Base-by-base conservation (phyloP, 2,797 vertebrate species). In the Anguilla obscura region DNA sequence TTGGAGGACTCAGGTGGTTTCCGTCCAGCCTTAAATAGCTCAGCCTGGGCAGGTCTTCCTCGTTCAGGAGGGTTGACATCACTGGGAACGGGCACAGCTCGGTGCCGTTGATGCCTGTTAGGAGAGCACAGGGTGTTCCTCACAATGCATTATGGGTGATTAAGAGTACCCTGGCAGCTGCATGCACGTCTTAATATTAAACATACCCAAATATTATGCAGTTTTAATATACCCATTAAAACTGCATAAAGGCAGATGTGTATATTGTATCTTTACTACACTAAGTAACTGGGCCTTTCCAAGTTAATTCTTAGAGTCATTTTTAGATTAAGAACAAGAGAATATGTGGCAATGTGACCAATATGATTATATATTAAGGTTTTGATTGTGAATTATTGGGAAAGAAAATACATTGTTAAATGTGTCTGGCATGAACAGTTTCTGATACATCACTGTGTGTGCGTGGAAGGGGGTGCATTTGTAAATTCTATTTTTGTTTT, bases 21-120 rank as follows among this genome's bases (percentile, higher is more conserved):
- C 98, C 98, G 0, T 99, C 98, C 94, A 99, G 93, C 87, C 98
- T 95, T 92, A 99, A 96, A 93, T 99, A 99, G 89, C 98, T 97
- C 86, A 99, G 96, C 89, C 92, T 97, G 0, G 98, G 98, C 0
- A 95, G 90, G 24, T 92, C 94, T 60, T 94, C 89, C 58, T 98
- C 94, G 0, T 92, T 93, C 21, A 92, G 87, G 0, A 96, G 91
- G 88, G 92, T 95, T 90, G 92, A 93, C 89, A 87, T 95, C 85
- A 18, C 94, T 91, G 36, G 94, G 89, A 74, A 90, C 86, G 96
- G 98, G 92, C 98, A 99, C 91, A 99, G 96, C 94, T 96, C 96
- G 0, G 98, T 98, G 40, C 98, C 98, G 0, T 99, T 99, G 95
- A 99, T 97, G 85, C 93, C 98, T 99, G 92, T 0, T 69, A 89